phyloP scores from a whole-genome alignment of 2,888 invertebrate genomes.

The Ditula angustiorana region DNA sequence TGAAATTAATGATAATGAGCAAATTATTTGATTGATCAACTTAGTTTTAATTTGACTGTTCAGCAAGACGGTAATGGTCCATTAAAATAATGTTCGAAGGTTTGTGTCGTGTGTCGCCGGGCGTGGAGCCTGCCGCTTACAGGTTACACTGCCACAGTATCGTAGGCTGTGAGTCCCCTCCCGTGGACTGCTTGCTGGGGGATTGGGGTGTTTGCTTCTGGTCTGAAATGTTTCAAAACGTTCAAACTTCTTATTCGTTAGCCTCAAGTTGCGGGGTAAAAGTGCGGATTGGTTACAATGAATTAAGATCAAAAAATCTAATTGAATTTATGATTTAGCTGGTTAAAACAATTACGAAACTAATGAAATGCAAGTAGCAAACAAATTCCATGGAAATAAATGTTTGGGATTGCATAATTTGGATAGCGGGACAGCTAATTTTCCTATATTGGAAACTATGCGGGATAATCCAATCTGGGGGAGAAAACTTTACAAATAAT shows the following conservation, averaged over 20 bases:
- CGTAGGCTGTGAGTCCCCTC: constrained; percentile 98
- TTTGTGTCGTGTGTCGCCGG: constrained; percentile 54
- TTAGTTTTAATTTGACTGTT: constrained; percentile 33
- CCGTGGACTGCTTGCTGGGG: constrained; percentile 90
- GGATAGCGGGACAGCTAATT: constrained; percentile 24
- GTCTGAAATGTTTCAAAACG: constrained; percentile 86
- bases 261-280: neutral
- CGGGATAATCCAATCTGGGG: constrained; percentile 31
- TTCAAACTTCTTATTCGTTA: neutral
- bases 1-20: constrained; percentile 31
- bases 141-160: constrained; percentile 99
- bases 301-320: neutral
- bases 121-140: constrained; percentile 82
- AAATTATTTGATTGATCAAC: constrained; percentile 12
- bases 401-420: constrained; percentile 10
- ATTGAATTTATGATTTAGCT: neutral
- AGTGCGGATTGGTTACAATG: neutral
- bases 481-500: constrained; percentile 6
- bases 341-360: neutral
- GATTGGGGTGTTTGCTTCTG: constrained; percentile 93
- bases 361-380: constrained; percentile 21
- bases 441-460: constrained; percentile 28
- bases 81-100: constrained; percentile 49
- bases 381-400: constrained; percentile 14
- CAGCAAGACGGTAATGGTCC: constrained; percentile 69